Percentiles rank a stretch among this genome's conserved stretches.
Evolutionary conservation across 2,888 invertebrate species (phyloP).

Genomic region (Germaria angustata): DNA sequence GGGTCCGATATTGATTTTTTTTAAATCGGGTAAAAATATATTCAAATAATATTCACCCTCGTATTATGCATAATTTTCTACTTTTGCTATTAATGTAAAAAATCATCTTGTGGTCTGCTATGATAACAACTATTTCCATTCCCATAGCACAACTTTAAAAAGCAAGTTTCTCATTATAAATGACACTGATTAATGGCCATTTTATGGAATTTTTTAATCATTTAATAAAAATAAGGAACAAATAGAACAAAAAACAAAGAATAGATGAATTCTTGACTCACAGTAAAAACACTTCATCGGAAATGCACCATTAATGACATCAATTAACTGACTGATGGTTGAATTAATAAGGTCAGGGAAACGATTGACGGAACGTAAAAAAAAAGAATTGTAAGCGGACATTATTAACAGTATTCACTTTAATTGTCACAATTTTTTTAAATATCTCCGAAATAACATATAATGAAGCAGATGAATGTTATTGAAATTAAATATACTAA

Average conservation of each 20-base stretch:
- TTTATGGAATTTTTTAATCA: constrained; percentile 43
- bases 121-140: neutral
- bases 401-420: too few species aligned
- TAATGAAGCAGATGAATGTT: neutral
- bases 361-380: neutral
- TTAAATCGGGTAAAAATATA: too few species aligned
- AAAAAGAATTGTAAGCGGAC: neutral
- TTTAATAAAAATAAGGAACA: constrained; percentile 1
- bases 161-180: neutral
- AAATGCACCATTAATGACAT: constrained; percentile 55
- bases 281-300: constrained; percentile 38
- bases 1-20: too few species aligned
- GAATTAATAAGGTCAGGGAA: neutral
- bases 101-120: neutral
- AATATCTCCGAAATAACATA: too few species aligned
- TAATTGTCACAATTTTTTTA: too few species aligned
- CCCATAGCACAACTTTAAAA: neutral
- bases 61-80: neutral
- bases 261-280: constrained; percentile 28
- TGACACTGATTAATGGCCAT: constrained; percentile 55
- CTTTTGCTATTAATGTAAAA: neutral
- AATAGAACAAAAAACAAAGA: constrained; percentile 18
- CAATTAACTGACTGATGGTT: constrained; percentile 1
- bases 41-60: too few species aligned
- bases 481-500: neutral